phyloP scores from a whole-genome alignment of 2,888 invertebrate genomes.

The Miltochrista miniata region DNA sequence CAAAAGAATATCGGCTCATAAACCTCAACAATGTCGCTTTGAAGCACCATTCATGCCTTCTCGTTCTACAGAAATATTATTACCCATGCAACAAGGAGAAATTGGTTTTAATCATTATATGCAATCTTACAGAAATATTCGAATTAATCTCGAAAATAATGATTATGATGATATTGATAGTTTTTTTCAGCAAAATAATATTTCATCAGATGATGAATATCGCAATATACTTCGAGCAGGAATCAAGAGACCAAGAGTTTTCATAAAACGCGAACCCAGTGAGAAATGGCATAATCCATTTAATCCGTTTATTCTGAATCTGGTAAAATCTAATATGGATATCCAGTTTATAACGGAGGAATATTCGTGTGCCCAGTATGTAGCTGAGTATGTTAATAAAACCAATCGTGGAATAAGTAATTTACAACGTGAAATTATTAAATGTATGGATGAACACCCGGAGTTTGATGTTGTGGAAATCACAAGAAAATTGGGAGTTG shows the following conservation, averaged over 20 bases:
- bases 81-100: not conserved
- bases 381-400: slow-evolving; percentile 64
- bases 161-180: slow-evolving; percentile 25
- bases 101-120: not conserved
- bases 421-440: slow-evolving; percentile 45
- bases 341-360: slow-evolving; percentile 39
- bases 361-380: slow-evolving; percentile 41
- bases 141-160: slow-evolving; percentile 19
- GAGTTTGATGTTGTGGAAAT: slow-evolving; percentile 37
- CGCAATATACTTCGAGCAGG: slow-evolving; percentile 9
- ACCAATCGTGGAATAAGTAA: slow-evolving; percentile 49
- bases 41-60: slow-evolving; percentile 45
- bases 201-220: slow-evolving; percentile 33
- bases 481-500: slow-evolving; percentile 32
- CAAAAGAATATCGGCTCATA: slow-evolving; percentile 21
- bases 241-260: slow-evolving; percentile 32
- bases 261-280: slow-evolving; percentile 33
- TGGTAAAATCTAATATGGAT: slow-evolving; percentile 39
- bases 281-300: slow-evolving; percentile 48
- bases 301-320: slow-evolving; percentile 35
- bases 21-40: slow-evolving; percentile 36
- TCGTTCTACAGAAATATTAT: not conserved
- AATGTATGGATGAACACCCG: slow-evolving; percentile 33
- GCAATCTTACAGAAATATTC: not conserved
- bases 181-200: slow-evolving; percentile 27